Evolutionary conservation across 2,888 invertebrate species (phyloP).

Genomic region (Deilephila porcellus): DNA sequence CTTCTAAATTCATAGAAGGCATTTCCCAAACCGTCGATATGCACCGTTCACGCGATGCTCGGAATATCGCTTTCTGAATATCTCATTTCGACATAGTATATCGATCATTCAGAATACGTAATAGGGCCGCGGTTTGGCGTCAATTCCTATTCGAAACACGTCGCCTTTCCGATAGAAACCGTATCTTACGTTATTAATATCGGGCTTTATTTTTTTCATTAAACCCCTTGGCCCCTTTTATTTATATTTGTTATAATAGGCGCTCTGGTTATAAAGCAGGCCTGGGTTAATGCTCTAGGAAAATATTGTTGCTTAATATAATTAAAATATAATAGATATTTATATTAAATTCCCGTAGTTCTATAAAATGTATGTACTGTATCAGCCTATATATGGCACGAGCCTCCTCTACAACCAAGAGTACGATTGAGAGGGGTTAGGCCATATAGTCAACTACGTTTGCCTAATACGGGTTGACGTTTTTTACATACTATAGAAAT

Average conservation of each 20-base stretch:
- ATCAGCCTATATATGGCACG: too few species aligned
- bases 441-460: too few species aligned
- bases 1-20: constrained; percentile 9
- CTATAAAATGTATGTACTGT: too few species aligned
- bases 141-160: constrained; percentile 64
- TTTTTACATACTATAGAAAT: too few species aligned
- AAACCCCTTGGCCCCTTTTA: constrained; percentile 59
- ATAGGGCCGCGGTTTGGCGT: constrained; percentile 52
- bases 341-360: too few species aligned
- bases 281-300: neutral
- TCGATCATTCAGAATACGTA: constrained; percentile 41
- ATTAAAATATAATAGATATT: too few species aligned
- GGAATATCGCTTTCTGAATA: constrained; percentile 21
- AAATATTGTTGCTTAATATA: too few species aligned
- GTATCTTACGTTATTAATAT: constrained; percentile 81
- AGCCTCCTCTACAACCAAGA: too few species aligned
- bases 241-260: constrained; percentile 41
- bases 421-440: too few species aligned
- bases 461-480: too few species aligned
- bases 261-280: neutral
- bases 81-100: constrained; percentile 29
- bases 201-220: constrained; percentile 72
- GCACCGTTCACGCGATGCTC: neutral
- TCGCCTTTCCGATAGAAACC: constrained; percentile 70
- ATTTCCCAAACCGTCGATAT: constrained; percentile 1